Percentiles rank a stretch among this genome's conserved stretches.
These are phyloP conservation scores for Eudemis profundana DNA, from an alignment of 2,888 invertebrate genomes.

Conservation along the genomic window DNA sequence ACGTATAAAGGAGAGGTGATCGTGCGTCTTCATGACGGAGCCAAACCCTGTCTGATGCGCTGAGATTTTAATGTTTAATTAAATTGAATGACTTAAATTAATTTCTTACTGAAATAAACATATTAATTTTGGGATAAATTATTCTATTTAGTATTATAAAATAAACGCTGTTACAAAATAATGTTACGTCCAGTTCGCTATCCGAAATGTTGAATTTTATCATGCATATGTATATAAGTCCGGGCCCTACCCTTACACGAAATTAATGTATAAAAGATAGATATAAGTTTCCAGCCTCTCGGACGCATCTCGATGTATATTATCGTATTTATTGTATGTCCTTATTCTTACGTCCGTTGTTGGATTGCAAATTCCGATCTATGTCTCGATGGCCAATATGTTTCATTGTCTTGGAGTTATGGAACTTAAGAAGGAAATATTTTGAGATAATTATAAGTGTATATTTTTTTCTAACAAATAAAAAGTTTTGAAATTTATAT, in stretches of 20 bases:
- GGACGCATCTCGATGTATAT: constrained; percentile 12
- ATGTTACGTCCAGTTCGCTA: constrained; percentile 12
- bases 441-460: constrained; percentile 71
- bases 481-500: constrained; percentile 49
- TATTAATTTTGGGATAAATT: too few relatives aligned
- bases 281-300: constrained; percentile 9
- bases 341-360: constrained; percentile 48
- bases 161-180: constrained; percentile 8
- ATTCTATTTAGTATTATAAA: neutral
- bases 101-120: too few relatives aligned
- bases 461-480: constrained; percentile 74
- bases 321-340: constrained; percentile 47
- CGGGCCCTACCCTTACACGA: too few relatives aligned
- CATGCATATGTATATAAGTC: too few relatives aligned
- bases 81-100: neutral
- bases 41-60: constrained; percentile 21
- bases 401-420: constrained; percentile 43
- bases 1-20: neutral
- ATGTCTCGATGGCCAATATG: constrained; percentile 59
- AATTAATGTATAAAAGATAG: neutral
- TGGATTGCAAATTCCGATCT: constrained; percentile 66
- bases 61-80: neutral
- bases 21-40: constrained; percentile 7
- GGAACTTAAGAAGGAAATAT: constrained; percentile 61
- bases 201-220: neutral